These are phyloP conservation scores for Serrognathus titanus DNA, from an alignment of 2,888 invertebrate genomes.

Conservation along the genomic window DNA sequence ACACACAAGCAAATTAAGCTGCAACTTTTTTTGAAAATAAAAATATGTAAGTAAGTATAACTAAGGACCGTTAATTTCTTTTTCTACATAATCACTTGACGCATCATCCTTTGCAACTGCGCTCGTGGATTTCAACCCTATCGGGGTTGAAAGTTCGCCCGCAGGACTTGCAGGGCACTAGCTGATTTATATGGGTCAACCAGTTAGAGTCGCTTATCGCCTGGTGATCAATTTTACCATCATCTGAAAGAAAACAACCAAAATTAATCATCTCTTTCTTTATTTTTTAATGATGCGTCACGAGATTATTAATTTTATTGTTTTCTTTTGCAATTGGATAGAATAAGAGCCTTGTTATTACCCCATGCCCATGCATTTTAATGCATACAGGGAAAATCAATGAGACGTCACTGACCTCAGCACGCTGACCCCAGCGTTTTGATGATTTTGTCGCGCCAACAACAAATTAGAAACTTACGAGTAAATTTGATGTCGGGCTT, in stretches of 20 bases:
- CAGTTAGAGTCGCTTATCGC: constrained; percentile 53
- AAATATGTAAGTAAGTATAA: not conserved
- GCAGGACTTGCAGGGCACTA: constrained; percentile 61
- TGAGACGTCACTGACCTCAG: too few relatives aligned
- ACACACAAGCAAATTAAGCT: too few relatives aligned
- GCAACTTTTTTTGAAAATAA: too few relatives aligned
- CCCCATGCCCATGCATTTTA: too few relatives aligned
- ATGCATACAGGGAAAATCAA: too few relatives aligned
- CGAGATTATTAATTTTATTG: too few relatives aligned
- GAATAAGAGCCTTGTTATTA: too few relatives aligned
- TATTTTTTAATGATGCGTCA: too few relatives aligned
- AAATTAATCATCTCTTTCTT: not conserved
- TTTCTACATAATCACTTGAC: not conserved
- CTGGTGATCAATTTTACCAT: constrained; percentile 43
- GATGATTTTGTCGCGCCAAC: not conserved
- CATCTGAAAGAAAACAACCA: constrained; percentile 35
- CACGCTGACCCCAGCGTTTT: too few relatives aligned
- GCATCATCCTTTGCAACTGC: constrained; percentile 53
- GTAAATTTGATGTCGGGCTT: constrained; percentile 55
- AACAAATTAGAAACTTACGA: constrained; percentile 39
- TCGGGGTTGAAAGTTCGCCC: constrained; percentile 65
- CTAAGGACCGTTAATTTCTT: not conserved
- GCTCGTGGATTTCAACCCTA: constrained; percentile 59
- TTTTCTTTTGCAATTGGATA: too few relatives aligned
- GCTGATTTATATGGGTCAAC: constrained; percentile 56